Conservation (phyloP, 2,113 vertebrate genomes). For the Atractosteus spatula region DNA sequence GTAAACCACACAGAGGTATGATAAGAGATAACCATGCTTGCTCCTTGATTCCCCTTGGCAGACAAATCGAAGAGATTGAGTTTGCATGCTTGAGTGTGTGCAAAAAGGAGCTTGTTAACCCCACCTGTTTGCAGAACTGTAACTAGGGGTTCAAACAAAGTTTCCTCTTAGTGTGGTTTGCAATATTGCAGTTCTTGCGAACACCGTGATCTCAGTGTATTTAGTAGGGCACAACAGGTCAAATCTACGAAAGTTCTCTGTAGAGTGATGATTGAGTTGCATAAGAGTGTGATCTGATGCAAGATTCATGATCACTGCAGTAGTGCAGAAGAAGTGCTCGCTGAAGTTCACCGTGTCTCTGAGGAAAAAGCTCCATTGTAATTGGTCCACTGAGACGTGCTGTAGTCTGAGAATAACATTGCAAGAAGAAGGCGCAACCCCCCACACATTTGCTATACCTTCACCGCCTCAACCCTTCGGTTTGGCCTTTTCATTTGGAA, state of each 20-base stretch:
- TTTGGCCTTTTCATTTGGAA: no score
- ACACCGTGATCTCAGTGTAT: background rate
- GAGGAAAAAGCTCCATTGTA: slow-evolving; percentile 65
- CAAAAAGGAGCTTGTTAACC: slow-evolving; percentile 25
- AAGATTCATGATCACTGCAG: slow-evolving; percentile 63
- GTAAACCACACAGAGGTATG: no score
- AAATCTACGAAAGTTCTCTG: slow-evolving; percentile 34
- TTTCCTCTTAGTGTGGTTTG: background rate
- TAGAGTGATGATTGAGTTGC: slow-evolving; percentile 46
- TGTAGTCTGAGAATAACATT: slow-evolving; percentile 52
- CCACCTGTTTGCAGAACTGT: background rate
- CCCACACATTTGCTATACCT: background rate
- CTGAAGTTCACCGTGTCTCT: slow-evolving; percentile 64
- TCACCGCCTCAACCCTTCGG: no score
- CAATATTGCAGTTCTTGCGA: slow-evolving; percentile 15
- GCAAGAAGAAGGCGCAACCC: slow-evolving; percentile 40
- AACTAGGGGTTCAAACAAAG: background rate
- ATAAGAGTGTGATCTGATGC: slow-evolving; percentile 65
- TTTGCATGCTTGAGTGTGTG: slow-evolving; percentile 12
- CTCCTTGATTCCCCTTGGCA: no score
- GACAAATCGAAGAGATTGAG: background rate
- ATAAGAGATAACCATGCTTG: no score
- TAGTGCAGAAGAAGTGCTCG: slow-evolving; percentile 66
- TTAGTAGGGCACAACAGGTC: slow-evolving; percentile 26
- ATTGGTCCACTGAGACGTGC: slow-evolving; percentile 71